phyloP scores from a whole-genome alignment of 2,113 vertebrate genomes.

The Hippocampus mohnikei region DNA sequence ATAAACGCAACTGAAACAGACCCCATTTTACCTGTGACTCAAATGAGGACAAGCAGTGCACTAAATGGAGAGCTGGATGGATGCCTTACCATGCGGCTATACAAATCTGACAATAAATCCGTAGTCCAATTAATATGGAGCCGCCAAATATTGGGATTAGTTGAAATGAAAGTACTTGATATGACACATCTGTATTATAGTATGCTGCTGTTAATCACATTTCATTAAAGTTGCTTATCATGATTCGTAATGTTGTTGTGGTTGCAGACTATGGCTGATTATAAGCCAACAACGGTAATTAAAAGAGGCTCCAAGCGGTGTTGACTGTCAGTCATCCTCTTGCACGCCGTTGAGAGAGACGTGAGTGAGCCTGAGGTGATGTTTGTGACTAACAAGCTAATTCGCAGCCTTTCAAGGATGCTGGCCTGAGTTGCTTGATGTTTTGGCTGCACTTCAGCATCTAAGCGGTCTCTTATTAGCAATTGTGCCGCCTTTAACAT shows the following conservation, averaged over 20 bases:
- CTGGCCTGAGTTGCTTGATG: constrained; percentile 29
- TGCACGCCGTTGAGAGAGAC: constrained; percentile 40
- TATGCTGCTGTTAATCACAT: neutral
- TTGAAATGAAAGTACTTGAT: neutral
- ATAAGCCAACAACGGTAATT: constrained; percentile 18
- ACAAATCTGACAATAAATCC: neutral
- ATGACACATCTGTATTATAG: neutral
- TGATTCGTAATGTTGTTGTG: neutral
- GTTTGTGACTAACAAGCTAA: constrained; percentile 44
- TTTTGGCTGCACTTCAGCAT: constrained; percentile 16
- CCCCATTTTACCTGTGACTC: neutral
- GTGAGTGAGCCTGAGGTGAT: constrained; percentile 50
- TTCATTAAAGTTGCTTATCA: constrained; percentile 2
- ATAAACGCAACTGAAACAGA: too few species aligned
- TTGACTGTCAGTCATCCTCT: constrained; percentile 58
- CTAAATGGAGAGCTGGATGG: neutral
- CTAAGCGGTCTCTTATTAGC: neutral
- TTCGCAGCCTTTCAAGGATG: constrained; percentile 24
- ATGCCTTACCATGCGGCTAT: neutral
- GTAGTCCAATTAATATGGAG: neutral
- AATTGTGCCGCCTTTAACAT: neutral
- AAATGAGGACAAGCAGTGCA: neutral
- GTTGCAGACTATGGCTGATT: neutral
- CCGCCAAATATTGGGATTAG: neutral
- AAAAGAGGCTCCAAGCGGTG: constrained; percentile 44